Evolutionary conservation across 2,888 invertebrate genomes (phyloP), one percentile per base, ranked within the genome.

Genomic region (Chorisops tibialis): DNA sequence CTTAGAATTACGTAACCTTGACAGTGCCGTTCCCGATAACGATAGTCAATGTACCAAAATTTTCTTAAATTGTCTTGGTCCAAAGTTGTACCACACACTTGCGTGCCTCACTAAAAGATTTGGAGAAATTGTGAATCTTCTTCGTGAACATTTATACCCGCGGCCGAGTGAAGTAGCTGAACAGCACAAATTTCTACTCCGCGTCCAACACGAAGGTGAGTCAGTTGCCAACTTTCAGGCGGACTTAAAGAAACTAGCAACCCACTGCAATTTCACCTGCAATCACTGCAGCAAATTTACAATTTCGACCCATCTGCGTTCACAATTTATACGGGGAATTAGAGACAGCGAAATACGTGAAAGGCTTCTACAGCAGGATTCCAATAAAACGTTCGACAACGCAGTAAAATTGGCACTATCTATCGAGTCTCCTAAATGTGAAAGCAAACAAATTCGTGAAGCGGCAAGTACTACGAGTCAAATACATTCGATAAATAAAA

Each of bases 161-260:
- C 48, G 18, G 35, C 50, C 48, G 2, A 63, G 60, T 41, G 60
- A 60, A 43, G 38, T 63, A 1, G 48, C 63, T 35, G 63, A 60
- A 16, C 56, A 63, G 6, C 60, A 63, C 11, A 60, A 60, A 48
- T 63, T 61, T 37, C 24, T 24, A 24, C 24, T 60, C n/a, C n/a
- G n/a, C n/a, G n/a, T n/a, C n/a, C n/a, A n/a, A n/a, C n/a, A n/a
- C n/a, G n/a, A n/a, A n/a, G n/a, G n/a, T n/a, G n/a, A n/a, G n/a
- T n/a, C n/a, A n/a, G n/a, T n/a, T n/a, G n/a, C n/a, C n/a, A n/a
- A n/a, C n/a, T n/a, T n/a, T n/a, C n/a, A n/a, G n/a, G n/a, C n/a
- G n/a, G n/a, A n/a, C n/a, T n/a, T n/a, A n/a, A n/a, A n/a, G n/a
- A n/a, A n/a, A n/a, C n/a, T n/a, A n/a, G n/a, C n/a, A n/a, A n/a